phyloP scores from a whole-genome alignment of 2,888 invertebrate genomes.

The Lithosia quadra region DNA sequence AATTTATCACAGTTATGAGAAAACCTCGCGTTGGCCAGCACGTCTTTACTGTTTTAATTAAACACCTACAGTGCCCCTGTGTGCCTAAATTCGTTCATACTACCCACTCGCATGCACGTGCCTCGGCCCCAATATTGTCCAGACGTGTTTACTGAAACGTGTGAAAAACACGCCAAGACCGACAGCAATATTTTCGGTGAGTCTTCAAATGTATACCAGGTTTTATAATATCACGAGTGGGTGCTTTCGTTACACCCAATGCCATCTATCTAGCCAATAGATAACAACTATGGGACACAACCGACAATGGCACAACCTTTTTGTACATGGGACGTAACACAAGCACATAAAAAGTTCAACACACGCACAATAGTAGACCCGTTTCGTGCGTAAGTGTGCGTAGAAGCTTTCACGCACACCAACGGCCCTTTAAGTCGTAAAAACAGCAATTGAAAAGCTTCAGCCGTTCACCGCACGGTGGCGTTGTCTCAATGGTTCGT shows the following conservation, averaged over 20 bases:
- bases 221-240: constrained; percentile 45
- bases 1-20: constrained; percentile 84
- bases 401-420: constrained; percentile 74
- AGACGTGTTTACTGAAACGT: constrained; percentile 71
- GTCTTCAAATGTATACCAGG: constrained; percentile 56
- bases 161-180: constrained; percentile 63
- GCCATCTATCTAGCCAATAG: constrained; percentile 80
- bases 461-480: constrained; percentile 83
- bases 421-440: constrained; percentile 64
- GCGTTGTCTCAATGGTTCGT: constrained; percentile 76
- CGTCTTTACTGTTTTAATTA: constrained; percentile 82
- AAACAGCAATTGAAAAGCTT: constrained; percentile 82
- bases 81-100: constrained; percentile 73
- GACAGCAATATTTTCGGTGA: constrained; percentile 68
- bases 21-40: constrained; percentile 82
- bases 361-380: constrained; percentile 76
- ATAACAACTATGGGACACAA: constrained; percentile 71
- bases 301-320: constrained; percentile 63
- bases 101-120: constrained; percentile 63
- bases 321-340: constrained; percentile 76
- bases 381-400: constrained; percentile 73
- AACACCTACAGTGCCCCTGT: constrained; percentile 70
- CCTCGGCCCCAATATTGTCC: constrained; percentile 64
- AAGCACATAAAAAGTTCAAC: constrained; percentile 72
- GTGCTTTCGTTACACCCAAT: constrained; percentile 67